A percentile compares a stretch with the other conserved stretches of the same genome.
Conservation (phyloP, 2,888 invertebrate genomes). For the Leptinotarsa tumamoca region DNA sequence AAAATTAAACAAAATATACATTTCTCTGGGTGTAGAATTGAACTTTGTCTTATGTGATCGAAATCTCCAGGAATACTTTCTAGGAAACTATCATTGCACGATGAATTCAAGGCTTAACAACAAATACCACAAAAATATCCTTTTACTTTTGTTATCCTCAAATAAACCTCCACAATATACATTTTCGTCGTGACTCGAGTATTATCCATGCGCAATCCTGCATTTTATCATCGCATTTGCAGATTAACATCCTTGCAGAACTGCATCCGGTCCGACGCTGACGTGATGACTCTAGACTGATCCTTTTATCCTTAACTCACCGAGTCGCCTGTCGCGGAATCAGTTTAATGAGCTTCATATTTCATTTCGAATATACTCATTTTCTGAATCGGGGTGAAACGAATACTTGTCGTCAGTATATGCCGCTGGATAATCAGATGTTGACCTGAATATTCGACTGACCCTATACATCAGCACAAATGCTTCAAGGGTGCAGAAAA, state of each 20-base stretch:
- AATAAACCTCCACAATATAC: background rate
- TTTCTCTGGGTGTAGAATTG: too few relatives aligned
- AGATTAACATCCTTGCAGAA: slow-evolving; percentile 6
- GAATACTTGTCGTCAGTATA: background rate
- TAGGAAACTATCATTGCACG: background rate
- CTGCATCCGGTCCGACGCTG: slow-evolving; percentile 14
- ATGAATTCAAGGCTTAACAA: background rate
- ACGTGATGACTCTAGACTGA: slow-evolving; percentile 8
- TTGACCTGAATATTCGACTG: slow-evolving; percentile 11
- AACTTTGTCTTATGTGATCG: background rate
- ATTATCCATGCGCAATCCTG: slow-evolving; percentile 1
- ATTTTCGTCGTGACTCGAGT: slow-evolving; percentile 11
- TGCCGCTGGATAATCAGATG: slow-evolving; percentile 6
- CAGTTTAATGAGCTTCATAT: slow-evolving; percentile 26
- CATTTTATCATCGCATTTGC: background rate
- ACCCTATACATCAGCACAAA: too few relatives aligned
- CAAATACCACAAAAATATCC: background rate
- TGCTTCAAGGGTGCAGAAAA: too few relatives aligned
- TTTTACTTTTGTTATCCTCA: background rate
- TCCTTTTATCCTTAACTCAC: slow-evolving; percentile 3
- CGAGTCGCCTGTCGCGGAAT: slow-evolving; percentile 19
- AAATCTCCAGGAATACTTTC: background rate
- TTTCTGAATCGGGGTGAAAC: slow-evolving; percentile 5
- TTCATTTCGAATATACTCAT: slow-evolving; percentile 18
- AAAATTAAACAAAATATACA: too few relatives aligned